Evolutionary conservation across 2,888 invertebrate species (phyloP).

Genomic region (Drosophila melanosoma): DNA sequence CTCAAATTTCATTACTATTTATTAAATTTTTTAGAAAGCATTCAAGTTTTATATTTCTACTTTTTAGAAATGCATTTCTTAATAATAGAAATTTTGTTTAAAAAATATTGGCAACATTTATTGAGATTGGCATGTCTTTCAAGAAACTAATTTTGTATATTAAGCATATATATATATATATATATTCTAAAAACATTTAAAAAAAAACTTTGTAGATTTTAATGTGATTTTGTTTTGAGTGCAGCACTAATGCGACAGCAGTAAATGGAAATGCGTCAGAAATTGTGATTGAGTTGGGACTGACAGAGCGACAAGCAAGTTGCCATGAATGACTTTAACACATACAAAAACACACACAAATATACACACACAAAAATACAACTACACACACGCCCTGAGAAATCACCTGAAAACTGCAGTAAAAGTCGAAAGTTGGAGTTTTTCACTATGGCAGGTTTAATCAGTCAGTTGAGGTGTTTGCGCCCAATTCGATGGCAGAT

Average conservation of each 20-base stretch:
- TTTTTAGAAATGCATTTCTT: background rate
- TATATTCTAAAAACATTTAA: background rate
- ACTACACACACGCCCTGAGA: background rate
- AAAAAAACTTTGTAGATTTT: background rate
- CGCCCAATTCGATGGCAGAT: slow-evolving; percentile 7
- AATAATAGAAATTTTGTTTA: background rate
- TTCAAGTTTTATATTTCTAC: too few species aligned
- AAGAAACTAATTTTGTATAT: background rate
- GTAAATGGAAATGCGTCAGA: slow-evolving; percentile 68
- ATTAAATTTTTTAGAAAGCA: too few species aligned
- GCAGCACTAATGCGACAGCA: slow-evolving; percentile 21
- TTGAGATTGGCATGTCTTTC: background rate
- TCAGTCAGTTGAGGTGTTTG: background rate
- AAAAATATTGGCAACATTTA: background rate
- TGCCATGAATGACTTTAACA: slow-evolving; percentile 29
- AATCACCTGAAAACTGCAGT: slow-evolving; percentile 21
- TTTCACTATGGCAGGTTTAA: slow-evolving; percentile 60
- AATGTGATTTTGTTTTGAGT: background rate
- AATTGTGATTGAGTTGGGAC: slow-evolving; percentile 48
- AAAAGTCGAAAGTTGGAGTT: slow-evolving; percentile 44
- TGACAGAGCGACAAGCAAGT: slow-evolving; percentile 43
- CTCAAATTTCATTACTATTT: too few species aligned
- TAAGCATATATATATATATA: too few species aligned
- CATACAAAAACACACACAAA: background rate
- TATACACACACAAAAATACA: background rate